These are phyloP conservation scores for Thinocorus orbignyianus DNA, from an alignment of 2,113 vertebrate species.

Conservation along the genomic window DNA sequence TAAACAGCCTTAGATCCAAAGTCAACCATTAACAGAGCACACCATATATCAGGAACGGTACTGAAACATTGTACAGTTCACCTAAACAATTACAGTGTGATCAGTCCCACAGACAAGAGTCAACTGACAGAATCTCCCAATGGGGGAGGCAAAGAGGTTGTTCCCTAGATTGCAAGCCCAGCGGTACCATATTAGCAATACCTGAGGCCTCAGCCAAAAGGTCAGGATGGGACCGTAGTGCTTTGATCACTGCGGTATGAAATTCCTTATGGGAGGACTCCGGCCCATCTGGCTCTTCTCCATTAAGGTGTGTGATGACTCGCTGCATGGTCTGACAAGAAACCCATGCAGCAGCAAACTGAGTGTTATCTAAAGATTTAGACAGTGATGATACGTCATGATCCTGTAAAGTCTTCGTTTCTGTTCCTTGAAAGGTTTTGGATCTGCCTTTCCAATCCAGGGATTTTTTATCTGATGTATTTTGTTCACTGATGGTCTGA, in stretches of 20 bases:
- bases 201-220: constrained; percentile 75
- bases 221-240: constrained; percentile 73
- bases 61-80: not conserved
- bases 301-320: not conserved
- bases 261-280: constrained; percentile 81
- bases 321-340: constrained; percentile 59
- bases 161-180: not conserved
- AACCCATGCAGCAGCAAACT: constrained; percentile 42
- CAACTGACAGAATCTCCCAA: constrained; percentile 25
- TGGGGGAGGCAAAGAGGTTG: not conserved
- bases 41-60: not conserved
- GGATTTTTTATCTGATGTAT: not conserved
- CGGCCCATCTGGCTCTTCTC: constrained; percentile 31
- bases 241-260: constrained; percentile 79
- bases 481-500: constrained; percentile 12
- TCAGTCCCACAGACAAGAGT: not conserved
- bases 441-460: constrained; percentile 16
- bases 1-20: not conserved
- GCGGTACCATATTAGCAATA: constrained; percentile 59
- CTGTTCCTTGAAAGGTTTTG: constrained; percentile 1
- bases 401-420: not conserved
- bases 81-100: not conserved
- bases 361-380: constrained; percentile 26
- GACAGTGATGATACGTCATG: not conserved
- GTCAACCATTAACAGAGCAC: not conserved